These are phyloP conservation scores for Motacilla alba DNA, from an alignment of 2,113 vertebrate species.

Conservation along the genomic window DNA sequence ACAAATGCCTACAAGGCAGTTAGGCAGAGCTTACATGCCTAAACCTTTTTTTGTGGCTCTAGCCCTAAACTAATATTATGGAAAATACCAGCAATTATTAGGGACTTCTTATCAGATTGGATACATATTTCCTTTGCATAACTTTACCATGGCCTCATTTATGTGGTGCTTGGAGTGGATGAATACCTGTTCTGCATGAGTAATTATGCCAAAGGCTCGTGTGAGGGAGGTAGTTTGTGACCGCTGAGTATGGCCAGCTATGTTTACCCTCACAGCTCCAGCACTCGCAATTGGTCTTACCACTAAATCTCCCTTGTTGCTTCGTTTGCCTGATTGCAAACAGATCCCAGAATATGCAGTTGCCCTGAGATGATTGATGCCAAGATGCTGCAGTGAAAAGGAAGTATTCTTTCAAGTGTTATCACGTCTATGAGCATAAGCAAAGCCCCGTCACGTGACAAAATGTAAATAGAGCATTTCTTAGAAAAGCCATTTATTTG, in stretches of 20 bases:
- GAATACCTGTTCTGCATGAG: conserved; percentile 59
- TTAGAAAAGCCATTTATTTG: conserved; percentile 35
- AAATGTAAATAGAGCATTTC: conserved; percentile 47
- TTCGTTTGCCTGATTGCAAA: conserved; percentile 1
- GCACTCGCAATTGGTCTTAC: neutral
- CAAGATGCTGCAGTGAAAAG: conserved; percentile 4
- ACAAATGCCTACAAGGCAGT: conserved; percentile 26
- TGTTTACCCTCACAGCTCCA: conserved; percentile 8
- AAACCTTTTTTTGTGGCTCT: conserved; percentile 63
- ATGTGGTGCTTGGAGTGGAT: conserved; percentile 48
- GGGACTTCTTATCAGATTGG: conserved; percentile 64
- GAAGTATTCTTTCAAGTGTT: neutral
- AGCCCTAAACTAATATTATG: conserved; percentile 68
- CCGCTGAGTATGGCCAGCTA: conserved; percentile 1
- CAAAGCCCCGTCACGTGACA: neutral
- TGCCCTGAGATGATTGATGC: conserved; percentile 5
- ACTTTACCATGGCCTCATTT: conserved; percentile 44
- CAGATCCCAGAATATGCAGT: conserved; percentile 2
- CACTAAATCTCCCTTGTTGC: neutral
- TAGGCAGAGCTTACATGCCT: conserved; percentile 62
- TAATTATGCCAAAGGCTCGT: conserved; percentile 47
- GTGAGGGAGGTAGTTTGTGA: conserved; percentile 24
- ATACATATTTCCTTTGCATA: conserved; percentile 12
- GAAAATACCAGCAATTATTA: conserved; percentile 69
- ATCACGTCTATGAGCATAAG: neutral